phyloP scores from a whole-genome alignment of 2,797 vertebrate species.

The Melanotaenia pygmaea region DNA sequence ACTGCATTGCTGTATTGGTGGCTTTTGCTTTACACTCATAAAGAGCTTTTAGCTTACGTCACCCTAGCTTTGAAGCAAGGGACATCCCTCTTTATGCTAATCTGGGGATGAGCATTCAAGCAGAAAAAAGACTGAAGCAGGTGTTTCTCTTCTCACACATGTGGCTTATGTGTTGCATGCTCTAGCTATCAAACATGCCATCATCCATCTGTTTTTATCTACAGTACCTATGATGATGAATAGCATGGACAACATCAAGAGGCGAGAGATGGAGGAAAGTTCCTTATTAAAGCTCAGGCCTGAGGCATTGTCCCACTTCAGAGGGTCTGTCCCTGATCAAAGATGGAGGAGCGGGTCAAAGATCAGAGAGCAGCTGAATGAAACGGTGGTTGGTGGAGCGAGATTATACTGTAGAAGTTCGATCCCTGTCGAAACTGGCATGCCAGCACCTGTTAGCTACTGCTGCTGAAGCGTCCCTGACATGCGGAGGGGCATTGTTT shows the following conservation, averaged over 20 bases:
- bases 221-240: conserved; percentile 16
- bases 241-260: conserved; percentile 46
- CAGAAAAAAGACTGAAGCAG: conserved; percentile 45
- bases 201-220: conserved; percentile 23
- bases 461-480: conserved; percentile 17
- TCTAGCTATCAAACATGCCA: conserved; percentile 44
- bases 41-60: conserved; percentile 74
- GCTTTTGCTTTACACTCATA: conserved; percentile 67
- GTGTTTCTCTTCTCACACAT: conserved; percentile 40
- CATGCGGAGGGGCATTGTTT: background rate
- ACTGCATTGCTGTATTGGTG: conserved; percentile 62
- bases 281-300: conserved; percentile 41
- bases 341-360: conserved; percentile 59
- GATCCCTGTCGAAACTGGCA: conserved; percentile 4
- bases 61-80: conserved; percentile 65
- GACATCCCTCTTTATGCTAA: conserved; percentile 51
- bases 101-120: conserved; percentile 24
- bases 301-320: conserved; percentile 53
- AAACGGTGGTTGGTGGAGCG: conserved; percentile 19
- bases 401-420: conserved; percentile 47
- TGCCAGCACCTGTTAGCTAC: conserved; percentile 12
- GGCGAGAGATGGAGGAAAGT: conserved; percentile 18
- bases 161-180: conserved; percentile 27
- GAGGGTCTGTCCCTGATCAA: conserved; percentile 54
- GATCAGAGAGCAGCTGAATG: conserved; percentile 53